Evolutionary conservation across 1,140 invertebrate genomes (phyloP), one percentile per base, ranked within the genome.

Genomic region (Drosophila athabasca): DNA sequence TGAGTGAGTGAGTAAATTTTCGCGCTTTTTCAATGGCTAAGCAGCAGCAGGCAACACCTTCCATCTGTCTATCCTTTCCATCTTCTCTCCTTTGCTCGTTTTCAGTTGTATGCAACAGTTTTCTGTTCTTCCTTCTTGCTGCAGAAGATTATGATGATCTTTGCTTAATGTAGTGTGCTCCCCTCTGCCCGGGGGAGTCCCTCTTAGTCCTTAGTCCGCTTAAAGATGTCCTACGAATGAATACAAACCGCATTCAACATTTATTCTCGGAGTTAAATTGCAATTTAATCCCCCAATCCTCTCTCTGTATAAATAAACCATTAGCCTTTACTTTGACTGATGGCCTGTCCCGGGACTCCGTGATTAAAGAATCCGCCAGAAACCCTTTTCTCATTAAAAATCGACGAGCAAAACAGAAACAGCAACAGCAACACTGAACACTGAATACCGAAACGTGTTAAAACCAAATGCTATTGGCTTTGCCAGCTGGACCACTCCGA

Each of bases 331-430:
- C 60, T 74, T 74, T 74, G 70, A 74, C 71, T 74, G 70, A 74
- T 74, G 71, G 71, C 49, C 61, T 65, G 67, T 70, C 52, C 65
- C 67, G 50, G 51, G 39, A 53, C 50, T 58, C 57, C 11, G 67
- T 70, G 64, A 70, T 69, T 70, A 70, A 70, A 49, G 35, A 39
- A 52, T 35, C 51, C n/a, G 49, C 13, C 6, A 24, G 2, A 54
- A 75, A 74, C 70, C 72, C 62, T 75, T 75, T 75, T 76, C 71
- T 76, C 73, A 76, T 76, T 66, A 75, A 75, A 76, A 67, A 76
- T 75, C 55, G 49, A 75, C 60, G 61, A 74, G 70, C 52, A 43
- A 52, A 60, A 74, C 59, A 73, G 66, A 50, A 68, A 68, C 62
- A 57, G 61, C 3, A 26, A 26, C 59, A 64, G 62, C 50, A 60